Conservation (phyloP, 1,140 invertebrate genomes). For the Leptinotarsa defecta region DNA sequence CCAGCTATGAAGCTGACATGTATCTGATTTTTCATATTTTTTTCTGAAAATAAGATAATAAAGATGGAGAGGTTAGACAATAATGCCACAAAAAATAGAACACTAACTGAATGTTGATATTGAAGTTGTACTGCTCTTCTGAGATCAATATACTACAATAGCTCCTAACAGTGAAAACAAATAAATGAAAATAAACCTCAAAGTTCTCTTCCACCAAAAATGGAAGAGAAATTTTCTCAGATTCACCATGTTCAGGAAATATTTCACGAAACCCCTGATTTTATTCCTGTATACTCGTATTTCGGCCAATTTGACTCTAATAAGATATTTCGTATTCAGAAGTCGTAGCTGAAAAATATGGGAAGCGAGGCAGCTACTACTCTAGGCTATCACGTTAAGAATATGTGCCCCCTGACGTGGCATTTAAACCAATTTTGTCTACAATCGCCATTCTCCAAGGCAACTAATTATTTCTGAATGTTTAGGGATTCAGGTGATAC, state of each 20-base stretch:
- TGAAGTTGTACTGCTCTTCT: too few species aligned
- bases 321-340: conserved; percentile 23
- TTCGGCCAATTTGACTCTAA: conserved; percentile 16
- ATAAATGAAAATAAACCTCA: too few species aligned
- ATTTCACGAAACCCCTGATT: conserved; percentile 18
- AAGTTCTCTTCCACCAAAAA: too few species aligned
- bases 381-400: conserved; percentile 6
- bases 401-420: conserved; percentile 14
- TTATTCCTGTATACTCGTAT: conserved; percentile 13
- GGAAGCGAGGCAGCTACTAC: neutral
- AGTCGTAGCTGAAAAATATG: conserved; percentile 14
- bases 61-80: too few species aligned
- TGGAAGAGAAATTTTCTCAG: neutral
- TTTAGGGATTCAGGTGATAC: conserved; percentile 20
- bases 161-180: too few species aligned
- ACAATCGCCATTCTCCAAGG: conserved; percentile 7
- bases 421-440: conserved; percentile 22
- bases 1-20: too few species aligned
- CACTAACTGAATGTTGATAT: too few species aligned
- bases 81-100: too few species aligned
- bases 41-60: too few species aligned
- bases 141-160: too few species aligned
- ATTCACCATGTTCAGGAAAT: conserved; percentile 7
- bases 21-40: too few species aligned
- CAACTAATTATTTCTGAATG: conserved; percentile 10